Conservation (phyloP, 2,113 vertebrate genomes). For the Mola mola region DNA sequence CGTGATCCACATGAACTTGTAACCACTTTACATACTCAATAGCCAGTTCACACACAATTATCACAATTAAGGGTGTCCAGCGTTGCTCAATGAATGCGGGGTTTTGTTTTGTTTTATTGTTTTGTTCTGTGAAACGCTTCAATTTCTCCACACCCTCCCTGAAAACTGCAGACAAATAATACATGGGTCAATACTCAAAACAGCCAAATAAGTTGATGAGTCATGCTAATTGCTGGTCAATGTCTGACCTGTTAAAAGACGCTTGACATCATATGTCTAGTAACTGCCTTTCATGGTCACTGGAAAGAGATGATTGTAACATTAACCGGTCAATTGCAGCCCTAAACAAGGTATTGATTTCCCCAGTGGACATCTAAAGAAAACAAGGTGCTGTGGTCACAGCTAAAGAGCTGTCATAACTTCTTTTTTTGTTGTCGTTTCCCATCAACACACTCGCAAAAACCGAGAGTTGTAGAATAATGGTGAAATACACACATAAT, state of each 20-base stretch:
- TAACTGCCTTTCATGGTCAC: slow-evolving; percentile 58
- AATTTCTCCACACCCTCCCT: not conserved
- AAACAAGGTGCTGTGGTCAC: slow-evolving; percentile 41
- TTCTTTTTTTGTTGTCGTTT: too few species aligned
- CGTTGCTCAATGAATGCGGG: too few species aligned
- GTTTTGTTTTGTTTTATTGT: too few species aligned
- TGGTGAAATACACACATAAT: not conserved
- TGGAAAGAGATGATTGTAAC: slow-evolving; percentile 68
- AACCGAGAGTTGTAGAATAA: slow-evolving; percentile 1
- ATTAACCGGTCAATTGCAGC: slow-evolving; percentile 66
- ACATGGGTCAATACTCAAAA: slow-evolving; percentile 8
- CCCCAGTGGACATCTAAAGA: slow-evolving; percentile 55
- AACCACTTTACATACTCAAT: too few species aligned
- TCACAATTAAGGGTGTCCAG: too few species aligned
- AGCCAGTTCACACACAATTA: too few species aligned
- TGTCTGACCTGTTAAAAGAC: slow-evolving; percentile 44
- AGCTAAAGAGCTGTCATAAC: slow-evolving; percentile 57
- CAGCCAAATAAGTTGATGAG: slow-evolving; percentile 19
- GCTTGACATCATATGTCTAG: slow-evolving; percentile 58
- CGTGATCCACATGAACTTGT: too few species aligned
- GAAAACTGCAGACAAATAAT: not conserved
- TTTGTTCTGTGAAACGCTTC: too few species aligned
- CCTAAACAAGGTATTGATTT: slow-evolving; percentile 74
- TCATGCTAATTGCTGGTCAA: slow-evolving; percentile 41
- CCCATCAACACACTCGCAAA: too few species aligned